Base-by-base conservation (phyloP, 2,113 vertebrate genomes). In the Cebidichthys violaceus region DNA sequence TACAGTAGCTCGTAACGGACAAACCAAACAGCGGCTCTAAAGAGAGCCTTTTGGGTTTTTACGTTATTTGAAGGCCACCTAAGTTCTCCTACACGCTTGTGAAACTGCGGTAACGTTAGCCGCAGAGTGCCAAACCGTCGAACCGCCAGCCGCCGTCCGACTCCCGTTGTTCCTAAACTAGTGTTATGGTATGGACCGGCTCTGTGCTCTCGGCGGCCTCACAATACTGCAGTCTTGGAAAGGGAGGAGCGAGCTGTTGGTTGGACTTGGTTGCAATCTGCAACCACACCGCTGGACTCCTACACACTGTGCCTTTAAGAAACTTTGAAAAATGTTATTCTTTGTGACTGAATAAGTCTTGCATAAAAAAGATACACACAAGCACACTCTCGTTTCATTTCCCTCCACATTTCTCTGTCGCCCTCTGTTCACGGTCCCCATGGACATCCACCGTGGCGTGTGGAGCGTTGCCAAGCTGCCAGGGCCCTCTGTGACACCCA, bases 401-500 rank as follows among this genome's bases (percentile, higher is more conserved):
- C 7, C 29, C 18, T 50, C n/a, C 59, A 27, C 41, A 39, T 71
- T 64, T 20, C 17, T 24, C 41, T 29, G 24, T 20, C 4, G 0
- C 68, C 10, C 60, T 61, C 70, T 65, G 27, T 54, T 57, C 64
- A 35, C 29, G 5, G 80, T 17, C 79, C 88, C 75, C 66, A 0
- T 65, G 68, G 81, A 67, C 47, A 75, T 77, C 50, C 41, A 69
- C 81, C 59, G 29, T 60, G 68, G 60, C 71, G 54, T 79, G 78
- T 87, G 84, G 74, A 84, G 65, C 0, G 20, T 69, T 70, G 77
- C 84, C 84, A 88, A 84, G 73, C 70, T 78, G 68, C 43, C 70
- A 43, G 76, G 55, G 31, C 54, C 41, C 22, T 59, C 69, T 55
- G 62, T 70, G 54, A 72, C 76, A 70, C 31, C 61, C 52, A 60